phyloP scores from a whole-genome alignment of 2,888 invertebrate species.

The Camponotus fellah region DNA sequence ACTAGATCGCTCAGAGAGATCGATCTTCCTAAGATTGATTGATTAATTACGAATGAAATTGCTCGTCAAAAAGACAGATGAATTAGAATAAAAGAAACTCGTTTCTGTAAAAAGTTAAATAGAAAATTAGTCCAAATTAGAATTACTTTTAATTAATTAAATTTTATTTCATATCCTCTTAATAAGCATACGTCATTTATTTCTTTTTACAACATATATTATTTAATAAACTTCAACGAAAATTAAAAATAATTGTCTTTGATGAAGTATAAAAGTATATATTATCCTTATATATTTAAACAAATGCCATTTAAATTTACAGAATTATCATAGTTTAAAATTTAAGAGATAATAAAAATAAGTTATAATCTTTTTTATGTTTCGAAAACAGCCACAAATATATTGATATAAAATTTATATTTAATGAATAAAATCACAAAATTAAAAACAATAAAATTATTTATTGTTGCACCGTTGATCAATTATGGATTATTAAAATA shows the following conservation, averaged over 20 bases:
- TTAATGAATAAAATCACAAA: background rate
- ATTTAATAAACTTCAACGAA: too few relatives aligned
- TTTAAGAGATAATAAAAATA: background rate
- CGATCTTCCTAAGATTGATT: slow-evolving; percentile 28
- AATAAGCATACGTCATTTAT: background rate
- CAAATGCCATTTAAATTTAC: background rate
- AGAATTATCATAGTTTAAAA: background rate
- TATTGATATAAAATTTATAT: background rate
- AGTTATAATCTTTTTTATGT: background rate
- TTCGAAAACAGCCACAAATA: background rate
- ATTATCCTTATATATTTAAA: too few relatives aligned
- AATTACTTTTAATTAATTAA: background rate
- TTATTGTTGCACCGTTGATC: background rate
- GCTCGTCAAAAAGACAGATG: background rate
- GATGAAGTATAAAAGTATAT: too few relatives aligned
- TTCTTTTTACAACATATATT: background rate
- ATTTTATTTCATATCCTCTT: too few relatives aligned
- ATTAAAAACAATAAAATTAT: background rate
- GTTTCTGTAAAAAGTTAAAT: background rate
- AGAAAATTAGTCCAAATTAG: too few relatives aligned
- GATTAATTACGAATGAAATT: slow-evolving; percentile 7
- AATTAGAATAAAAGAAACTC: slow-evolving; percentile 3
- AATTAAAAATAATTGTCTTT: background rate
- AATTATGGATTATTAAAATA: background rate
- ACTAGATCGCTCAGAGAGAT: slow-evolving; percentile 11